Evolutionary conservation across 2,113 vertebrate genomes (phyloP).

Genomic region (Apeltes quadracus): DNA sequence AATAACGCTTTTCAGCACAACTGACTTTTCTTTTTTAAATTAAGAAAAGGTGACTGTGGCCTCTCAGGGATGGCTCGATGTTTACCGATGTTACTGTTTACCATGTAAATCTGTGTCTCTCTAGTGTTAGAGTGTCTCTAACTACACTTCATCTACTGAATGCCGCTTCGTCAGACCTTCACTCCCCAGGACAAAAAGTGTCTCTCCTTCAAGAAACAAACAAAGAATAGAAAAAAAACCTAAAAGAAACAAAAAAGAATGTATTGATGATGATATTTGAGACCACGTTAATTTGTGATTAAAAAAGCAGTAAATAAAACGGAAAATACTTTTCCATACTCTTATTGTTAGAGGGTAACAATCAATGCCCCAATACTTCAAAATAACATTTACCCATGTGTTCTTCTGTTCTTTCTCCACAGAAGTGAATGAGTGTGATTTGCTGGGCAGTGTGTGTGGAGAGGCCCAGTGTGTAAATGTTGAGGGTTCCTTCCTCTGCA

Average conservation of each 20-base stretch:
- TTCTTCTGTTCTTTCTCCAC: slow-evolving; percentile 30
- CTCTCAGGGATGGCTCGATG: not conserved
- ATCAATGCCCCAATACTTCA: not conserved
- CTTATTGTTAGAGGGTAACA: not conserved
- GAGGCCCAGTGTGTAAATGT: slow-evolving; percentile 93
- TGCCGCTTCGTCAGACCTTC: not conserved
- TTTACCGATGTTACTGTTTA: no score
- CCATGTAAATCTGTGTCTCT: not conserved
- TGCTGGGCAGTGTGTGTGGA: slow-evolving; percentile 91
- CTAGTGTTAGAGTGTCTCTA: no score
- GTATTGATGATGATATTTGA: not conserved
- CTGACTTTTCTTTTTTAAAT: no score
- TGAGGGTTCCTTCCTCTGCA: slow-evolving; percentile 90
- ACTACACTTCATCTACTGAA: not conserved
- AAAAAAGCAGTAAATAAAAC: not conserved
- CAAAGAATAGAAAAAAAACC: not conserved
- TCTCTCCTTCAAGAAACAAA: not conserved
- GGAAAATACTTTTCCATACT: not conserved
- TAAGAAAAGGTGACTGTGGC: no score
- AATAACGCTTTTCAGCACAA: no score
- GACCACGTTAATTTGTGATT: not conserved
- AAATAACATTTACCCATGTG: not conserved
- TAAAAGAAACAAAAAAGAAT: not conserved
- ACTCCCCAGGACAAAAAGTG: no score
- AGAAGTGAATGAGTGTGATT: slow-evolving; percentile 97